A percentile compares a stretch with the other conserved stretches of the same genome.
These are phyloP conservation scores for Myrmecobius fasciatus DNA, from an alignment of 2,113 vertebrate species.

Conservation along the genomic window DNA sequence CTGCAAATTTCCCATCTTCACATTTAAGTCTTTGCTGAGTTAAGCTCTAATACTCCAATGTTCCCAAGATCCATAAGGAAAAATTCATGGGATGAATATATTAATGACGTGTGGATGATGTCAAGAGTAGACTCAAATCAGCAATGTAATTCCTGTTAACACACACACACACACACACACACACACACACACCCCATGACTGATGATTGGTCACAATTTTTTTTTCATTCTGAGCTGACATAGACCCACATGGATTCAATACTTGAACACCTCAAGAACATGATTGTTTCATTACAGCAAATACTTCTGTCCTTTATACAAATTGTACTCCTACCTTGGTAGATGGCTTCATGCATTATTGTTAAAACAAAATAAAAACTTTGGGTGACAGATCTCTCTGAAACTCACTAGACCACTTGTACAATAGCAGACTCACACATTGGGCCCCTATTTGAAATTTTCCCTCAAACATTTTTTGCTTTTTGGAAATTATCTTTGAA, in stretches of 20 bases:
- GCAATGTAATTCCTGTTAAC: neutral
- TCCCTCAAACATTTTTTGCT: neutral
- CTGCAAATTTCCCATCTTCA: slow-evolving; percentile 42
- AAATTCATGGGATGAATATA: neutral
- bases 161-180: too few species aligned
- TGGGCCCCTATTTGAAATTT: neutral
- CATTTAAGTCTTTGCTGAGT: slow-evolving; percentile 53
- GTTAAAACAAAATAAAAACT: neutral
- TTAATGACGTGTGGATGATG: neutral
- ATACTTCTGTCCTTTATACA: neutral
- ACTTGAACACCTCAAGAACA: neutral
- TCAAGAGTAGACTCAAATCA: neutral
- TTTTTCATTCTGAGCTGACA: neutral
- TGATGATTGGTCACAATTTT: neutral
- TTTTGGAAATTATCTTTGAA: neutral
- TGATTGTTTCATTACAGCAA: neutral
- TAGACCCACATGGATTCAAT: neutral
- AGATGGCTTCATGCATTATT: neutral
- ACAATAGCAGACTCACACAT: neutral
- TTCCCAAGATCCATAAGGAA: neutral
- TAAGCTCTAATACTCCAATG: neutral
- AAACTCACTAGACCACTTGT: neutral
- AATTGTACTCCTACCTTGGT: neutral
- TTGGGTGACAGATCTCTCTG: neutral
- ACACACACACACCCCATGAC: neutral